These are phyloP conservation scores for Brachionus rubens DNA, from an alignment of 1,140 invertebrate species.

Conservation along the genomic window DNA sequence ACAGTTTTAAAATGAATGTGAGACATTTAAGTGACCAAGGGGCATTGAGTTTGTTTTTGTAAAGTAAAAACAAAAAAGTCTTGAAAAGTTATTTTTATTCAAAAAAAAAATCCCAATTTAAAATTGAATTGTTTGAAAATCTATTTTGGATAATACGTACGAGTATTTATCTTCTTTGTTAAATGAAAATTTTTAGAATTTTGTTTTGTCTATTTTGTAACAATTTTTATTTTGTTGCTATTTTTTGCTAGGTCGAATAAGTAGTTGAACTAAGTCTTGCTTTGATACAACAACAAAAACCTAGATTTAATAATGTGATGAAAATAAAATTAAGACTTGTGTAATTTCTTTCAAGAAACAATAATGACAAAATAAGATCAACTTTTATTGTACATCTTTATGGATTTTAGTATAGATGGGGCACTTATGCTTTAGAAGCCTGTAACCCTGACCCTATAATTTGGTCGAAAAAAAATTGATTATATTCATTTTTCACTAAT, in stretches of 20 bases:
- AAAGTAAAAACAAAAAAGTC: too few species aligned
- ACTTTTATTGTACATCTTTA: too few species aligned
- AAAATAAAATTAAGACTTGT: too few species aligned
- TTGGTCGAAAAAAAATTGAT: too few species aligned
- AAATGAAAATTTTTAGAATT: too few species aligned
- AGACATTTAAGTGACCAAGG: slow-evolving; percentile 23
- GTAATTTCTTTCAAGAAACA: too few species aligned
- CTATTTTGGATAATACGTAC: not conserved
- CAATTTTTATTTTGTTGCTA: not conserved
- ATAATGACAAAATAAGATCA: slow-evolving; percentile 7
- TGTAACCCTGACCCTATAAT: too few species aligned
- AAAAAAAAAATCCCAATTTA: not conserved
- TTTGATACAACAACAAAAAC: too few species aligned
- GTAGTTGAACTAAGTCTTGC: slow-evolving; percentile 21
- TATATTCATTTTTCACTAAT: too few species aligned
- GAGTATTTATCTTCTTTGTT: slow-evolving; percentile 31
- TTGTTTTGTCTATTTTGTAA: not conserved
- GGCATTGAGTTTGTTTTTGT: slow-evolving; percentile 1
- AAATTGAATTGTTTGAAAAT: not conserved
- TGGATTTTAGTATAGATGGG: too few species aligned
- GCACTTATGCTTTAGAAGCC: too few species aligned
- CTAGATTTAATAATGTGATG: not conserved
- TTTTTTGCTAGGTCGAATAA: slow-evolving; percentile 8
- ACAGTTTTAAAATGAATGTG: slow-evolving; percentile 44
- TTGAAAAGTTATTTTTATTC: not conserved